These are phyloP conservation scores for Pyrgilauda ruficollis DNA, from an alignment of 2,113 vertebrate species.

Conservation along the genomic window DNA sequence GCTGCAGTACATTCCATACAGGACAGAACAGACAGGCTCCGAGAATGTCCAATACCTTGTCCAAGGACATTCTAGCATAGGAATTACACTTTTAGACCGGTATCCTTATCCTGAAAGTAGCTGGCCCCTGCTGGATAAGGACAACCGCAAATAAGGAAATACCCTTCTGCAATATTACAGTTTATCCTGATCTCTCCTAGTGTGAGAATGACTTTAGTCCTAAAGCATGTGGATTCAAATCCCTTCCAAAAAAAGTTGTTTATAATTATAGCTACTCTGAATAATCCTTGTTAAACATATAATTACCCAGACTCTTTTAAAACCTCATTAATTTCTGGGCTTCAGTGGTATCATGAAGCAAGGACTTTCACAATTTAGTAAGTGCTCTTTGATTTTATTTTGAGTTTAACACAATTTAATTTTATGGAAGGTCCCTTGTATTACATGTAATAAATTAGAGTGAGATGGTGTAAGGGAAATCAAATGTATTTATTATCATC, in stretches of 20 bases:
- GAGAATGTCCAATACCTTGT: not conserved
- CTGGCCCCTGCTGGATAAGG: not conserved
- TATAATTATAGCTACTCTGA: constrained; percentile 30
- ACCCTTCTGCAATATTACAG: not conserved
- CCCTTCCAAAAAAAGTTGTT: constrained; percentile 29
- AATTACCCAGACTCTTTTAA: constrained; percentile 45
- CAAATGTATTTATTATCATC: not conserved
- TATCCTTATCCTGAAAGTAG: not conserved
- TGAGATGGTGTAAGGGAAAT: not conserved
- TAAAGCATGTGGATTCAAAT: constrained; percentile 33
- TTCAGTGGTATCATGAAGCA: not conserved
- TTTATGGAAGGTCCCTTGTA: constrained; percentile 39
- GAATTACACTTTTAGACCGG: not conserved
- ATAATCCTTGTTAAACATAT: constrained; percentile 51
- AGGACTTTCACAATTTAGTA: constrained; percentile 31
- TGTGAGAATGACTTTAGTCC: not conserved
- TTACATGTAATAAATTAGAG: not conserved
- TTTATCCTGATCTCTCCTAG: not conserved
- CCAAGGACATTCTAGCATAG: not conserved
- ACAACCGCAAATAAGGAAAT: not conserved
- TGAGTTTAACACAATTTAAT: constrained; percentile 28
- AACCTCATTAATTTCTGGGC: constrained; percentile 45
- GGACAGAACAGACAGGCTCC: not conserved
- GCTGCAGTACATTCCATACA: not conserved
- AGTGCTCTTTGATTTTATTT: constrained; percentile 33